Evolutionary conservation across 2,797 vertebrate species (phyloP).

Genomic region (Spinus olivaceus): DNA sequence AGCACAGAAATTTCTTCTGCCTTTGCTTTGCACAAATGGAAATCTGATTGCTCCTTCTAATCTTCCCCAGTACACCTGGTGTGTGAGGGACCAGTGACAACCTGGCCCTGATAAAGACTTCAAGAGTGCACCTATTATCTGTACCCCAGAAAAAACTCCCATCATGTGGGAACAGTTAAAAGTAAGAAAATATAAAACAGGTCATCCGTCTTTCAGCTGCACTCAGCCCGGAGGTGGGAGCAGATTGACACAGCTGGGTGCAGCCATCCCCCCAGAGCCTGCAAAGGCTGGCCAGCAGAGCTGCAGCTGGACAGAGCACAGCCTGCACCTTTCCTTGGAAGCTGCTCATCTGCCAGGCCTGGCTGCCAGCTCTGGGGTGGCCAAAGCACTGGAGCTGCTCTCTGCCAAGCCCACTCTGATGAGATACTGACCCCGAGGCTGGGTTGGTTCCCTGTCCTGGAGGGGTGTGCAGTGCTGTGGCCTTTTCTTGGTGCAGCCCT

Average conservation of each 20-base stretch:
- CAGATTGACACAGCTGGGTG: slow-evolving; percentile 22
- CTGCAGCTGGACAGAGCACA: neutral
- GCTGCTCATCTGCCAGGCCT: neutral
- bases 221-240: slow-evolving; percentile 19
- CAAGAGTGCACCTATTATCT: slow-evolving; percentile 18
- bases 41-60: neutral
- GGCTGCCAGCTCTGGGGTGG: neutral
- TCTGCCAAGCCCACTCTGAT: neutral
- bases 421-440: neutral
- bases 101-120: slow-evolving; percentile 35
- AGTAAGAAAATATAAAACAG: slow-evolving; percentile 41
- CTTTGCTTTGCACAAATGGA: neutral
- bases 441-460: neutral
- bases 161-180: slow-evolving; percentile 52
- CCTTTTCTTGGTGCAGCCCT: neutral
- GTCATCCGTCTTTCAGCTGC: slow-evolving; percentile 27
- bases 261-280: neutral
- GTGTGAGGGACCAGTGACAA: slow-evolving; percentile 8
- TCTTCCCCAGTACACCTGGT: neutral
- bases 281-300: neutral
- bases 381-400: neutral
- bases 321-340: rapidly evolving
- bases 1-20: neutral
- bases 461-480: rapidly evolving
- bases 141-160: neutral